Conservation (phyloP, 2,113 vertebrate species). For the Clarias magur region DNA sequence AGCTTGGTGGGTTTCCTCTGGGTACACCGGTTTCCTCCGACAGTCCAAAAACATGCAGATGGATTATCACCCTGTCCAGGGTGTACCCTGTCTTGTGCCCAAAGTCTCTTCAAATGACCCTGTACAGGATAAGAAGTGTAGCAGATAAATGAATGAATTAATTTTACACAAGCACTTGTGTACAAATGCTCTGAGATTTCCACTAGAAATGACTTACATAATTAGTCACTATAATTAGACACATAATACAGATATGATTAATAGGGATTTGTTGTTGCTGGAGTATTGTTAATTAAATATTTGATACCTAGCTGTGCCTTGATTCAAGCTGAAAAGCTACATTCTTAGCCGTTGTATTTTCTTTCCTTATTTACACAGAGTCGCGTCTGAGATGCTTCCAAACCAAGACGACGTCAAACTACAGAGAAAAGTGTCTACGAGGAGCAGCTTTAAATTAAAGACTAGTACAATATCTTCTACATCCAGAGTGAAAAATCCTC, state of each 20-base stretch:
- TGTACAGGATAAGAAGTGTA: too few relatives aligned
- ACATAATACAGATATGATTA: not conserved
- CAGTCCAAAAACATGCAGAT: too few relatives aligned
- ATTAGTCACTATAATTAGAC: not conserved
- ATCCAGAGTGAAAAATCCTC: not conserved
- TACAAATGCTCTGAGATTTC: not conserved
- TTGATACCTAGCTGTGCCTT: not conserved
- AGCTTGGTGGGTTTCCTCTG: too few relatives aligned
- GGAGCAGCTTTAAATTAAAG: conserved; percentile 19
- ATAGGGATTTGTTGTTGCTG: not conserved
- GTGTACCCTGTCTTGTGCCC: too few relatives aligned
- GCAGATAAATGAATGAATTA: too few relatives aligned
- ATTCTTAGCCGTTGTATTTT: not conserved
- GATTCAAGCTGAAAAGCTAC: not conserved
- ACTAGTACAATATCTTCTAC: not conserved
- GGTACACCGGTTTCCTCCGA: too few relatives aligned
- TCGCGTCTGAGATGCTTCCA: not conserved
- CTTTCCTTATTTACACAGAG: not conserved
- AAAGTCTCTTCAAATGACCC: too few relatives aligned
- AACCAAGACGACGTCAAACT: not conserved
- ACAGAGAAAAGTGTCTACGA: not conserved
- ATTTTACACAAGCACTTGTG: not conserved
- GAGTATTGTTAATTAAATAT: not conserved
- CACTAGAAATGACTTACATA: not conserved
- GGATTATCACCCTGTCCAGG: too few relatives aligned